Conservation (phyloP, 2,797 vertebrate genomes). For the Periparus ater region DNA sequence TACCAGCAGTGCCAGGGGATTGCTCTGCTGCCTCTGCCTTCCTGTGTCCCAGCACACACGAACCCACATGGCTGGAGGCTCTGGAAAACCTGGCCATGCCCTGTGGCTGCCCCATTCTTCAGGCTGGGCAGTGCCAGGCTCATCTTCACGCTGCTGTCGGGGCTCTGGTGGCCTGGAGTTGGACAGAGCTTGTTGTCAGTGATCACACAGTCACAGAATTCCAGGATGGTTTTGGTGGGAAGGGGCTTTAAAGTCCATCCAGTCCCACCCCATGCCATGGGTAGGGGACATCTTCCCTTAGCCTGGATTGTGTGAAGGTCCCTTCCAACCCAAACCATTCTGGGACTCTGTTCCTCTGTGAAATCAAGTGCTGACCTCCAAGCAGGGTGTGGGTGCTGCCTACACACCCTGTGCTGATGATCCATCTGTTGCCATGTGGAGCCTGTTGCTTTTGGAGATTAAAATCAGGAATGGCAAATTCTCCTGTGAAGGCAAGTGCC, state of each 20-base stretch:
- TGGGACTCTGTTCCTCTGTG: not conserved
- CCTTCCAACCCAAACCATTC: not conserved
- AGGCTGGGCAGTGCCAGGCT: not conserved
- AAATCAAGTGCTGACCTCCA: not conserved
- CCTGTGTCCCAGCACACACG: not conserved
- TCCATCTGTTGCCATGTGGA: not conserved
- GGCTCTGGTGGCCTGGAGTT: not conserved
- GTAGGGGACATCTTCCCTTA: not conserved
- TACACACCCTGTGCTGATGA: not conserved
- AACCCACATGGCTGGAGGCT: not conserved
- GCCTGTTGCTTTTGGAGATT: not conserved
- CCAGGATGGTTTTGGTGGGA: not conserved
- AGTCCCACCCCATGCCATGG: not conserved
- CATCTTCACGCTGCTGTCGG: not conserved
- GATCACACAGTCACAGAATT: not conserved
- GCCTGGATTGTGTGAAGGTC: not conserved
- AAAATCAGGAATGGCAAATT: conserved; percentile 16
- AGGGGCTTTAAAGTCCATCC: not conserved
- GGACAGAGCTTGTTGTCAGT: not conserved
- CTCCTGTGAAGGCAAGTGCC: not conserved
- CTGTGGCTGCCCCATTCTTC: not conserved
- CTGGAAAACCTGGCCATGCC: not conserved
- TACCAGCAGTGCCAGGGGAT: not conserved
- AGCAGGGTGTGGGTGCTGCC: not conserved
- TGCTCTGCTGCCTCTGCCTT: not conserved